Evolutionary conservation across 2,797 vertebrate species (phyloP).

Genomic region (Morus bassanus): DNA sequence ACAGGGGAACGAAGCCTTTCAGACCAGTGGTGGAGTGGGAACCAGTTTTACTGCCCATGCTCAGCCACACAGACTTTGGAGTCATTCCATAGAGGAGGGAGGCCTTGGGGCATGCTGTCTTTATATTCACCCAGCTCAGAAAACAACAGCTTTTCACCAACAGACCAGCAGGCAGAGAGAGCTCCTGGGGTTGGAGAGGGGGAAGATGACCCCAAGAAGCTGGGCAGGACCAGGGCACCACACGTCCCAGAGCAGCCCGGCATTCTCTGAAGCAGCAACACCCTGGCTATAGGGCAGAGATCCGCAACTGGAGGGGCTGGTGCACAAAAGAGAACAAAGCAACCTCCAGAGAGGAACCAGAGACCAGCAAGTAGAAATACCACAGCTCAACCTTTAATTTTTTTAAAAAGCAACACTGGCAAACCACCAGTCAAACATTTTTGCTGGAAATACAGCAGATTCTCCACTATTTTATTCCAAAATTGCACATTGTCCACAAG

Average conservation of each 20-base stretch:
- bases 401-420: neutral
- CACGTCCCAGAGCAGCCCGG: rapidly evolving
- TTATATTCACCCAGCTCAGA: neutral
- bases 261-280: neutral
- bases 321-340: neutral
- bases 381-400: constrained; percentile 16
- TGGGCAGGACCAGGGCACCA: neutral
- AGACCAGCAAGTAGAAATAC: neutral
- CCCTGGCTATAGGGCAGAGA: neutral
- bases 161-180: neutral
- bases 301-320: rapidly evolving
- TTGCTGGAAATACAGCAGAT: neutral
- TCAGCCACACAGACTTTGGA: neutral
- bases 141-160: neutral
- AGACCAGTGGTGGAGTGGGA: neutral
- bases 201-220: neutral
- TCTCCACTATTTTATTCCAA: neutral
- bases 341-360: neutral
- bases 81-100: neutral
- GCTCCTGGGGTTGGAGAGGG: neutral
- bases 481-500: neutral
- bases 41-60: neutral
- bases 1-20: neutral
- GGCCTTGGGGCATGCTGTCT: neutral
- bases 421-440: neutral